A percentile compares a stretch with the other conserved stretches of the same genome.
These are phyloP conservation scores for Noctua pronuba DNA, from an alignment of 2,888 invertebrate species.

Conservation along the genomic window DNA sequence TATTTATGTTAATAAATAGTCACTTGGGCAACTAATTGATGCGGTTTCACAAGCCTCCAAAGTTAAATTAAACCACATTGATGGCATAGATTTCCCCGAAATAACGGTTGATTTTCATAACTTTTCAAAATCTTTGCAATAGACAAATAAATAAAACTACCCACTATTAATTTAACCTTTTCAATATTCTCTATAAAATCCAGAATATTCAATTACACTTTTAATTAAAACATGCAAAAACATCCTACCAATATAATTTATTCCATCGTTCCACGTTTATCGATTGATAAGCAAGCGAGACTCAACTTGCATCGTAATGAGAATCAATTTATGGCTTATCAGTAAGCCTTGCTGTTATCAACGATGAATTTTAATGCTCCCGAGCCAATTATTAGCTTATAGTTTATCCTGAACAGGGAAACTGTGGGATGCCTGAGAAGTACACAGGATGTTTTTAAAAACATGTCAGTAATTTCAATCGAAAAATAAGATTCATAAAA, in stretches of 20 bases:
- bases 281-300: slow-evolving; percentile 5
- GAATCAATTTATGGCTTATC: slow-evolving; percentile 55
- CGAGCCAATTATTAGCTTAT: slow-evolving; percentile 58
- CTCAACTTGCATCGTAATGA: slow-evolving; percentile 56
- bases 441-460: slow-evolving; percentile 26
- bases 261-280: slow-evolving; percentile 25
- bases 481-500: not conserved
- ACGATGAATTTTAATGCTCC: slow-evolving; percentile 56
- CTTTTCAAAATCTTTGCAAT: not conserved
- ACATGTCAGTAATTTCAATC: slow-evolving; percentile 14
- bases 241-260: slow-evolving; percentile 26
- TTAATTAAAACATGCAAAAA: slow-evolving; percentile 35
- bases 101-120: not conserved
- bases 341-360: slow-evolving; percentile 31
- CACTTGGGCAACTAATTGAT: too few species aligned
- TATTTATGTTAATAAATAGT: too few species aligned
- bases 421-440: slow-evolving; percentile 1
- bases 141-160: not conserved
- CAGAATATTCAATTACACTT: not conserved
- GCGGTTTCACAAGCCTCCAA: too few species aligned
- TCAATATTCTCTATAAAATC: not conserved
- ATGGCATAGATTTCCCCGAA: too few species aligned
- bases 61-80: too few species aligned
- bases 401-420: slow-evolving; percentile 53
- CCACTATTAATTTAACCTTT: not conserved